Percentiles rank a stretch among this genome's conserved stretches.
These are phyloP conservation scores for Julus scandinavius DNA, from an alignment of 2,888 invertebrate species.

Conservation along the genomic window DNA sequence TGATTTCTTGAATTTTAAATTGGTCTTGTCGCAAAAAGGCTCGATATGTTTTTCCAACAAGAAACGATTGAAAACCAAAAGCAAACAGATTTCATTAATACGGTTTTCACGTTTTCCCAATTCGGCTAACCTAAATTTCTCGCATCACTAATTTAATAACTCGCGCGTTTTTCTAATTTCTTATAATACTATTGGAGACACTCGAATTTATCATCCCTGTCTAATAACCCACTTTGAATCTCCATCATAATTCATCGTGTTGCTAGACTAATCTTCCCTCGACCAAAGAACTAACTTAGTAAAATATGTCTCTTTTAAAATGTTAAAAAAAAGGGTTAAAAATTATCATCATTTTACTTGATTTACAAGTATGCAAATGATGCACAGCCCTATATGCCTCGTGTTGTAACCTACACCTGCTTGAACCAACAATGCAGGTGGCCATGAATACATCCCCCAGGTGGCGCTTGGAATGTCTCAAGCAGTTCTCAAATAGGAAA, in stretches of 20 bases:
- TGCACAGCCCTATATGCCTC: neutral
- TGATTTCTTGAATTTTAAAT: neutral
- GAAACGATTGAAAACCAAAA: neutral
- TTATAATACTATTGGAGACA: neutral
- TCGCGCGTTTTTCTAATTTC: neutral
- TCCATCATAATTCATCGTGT: slow-evolving; percentile 25
- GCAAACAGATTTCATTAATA: neutral
- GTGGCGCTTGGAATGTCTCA: neutral
- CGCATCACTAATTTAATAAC: slow-evolving; percentile 37
- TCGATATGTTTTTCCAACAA: neutral
- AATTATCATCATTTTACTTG: neutral
- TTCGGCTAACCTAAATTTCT: neutral
- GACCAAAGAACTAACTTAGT: neutral
- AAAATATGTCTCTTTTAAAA: neutral
- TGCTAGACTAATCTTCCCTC: neutral
- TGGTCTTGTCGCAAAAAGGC: neutral
- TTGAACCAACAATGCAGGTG: neutral
- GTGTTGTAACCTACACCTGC: neutral
- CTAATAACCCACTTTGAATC: slow-evolving; percentile 27
- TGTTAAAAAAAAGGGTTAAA: neutral
- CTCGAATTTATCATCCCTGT: slow-evolving; percentile 36
- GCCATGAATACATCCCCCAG: neutral
- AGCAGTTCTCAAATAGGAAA: no score
- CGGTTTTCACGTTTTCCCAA: neutral
- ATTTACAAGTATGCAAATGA: slow-evolving; percentile 45